Evolutionary conservation across 2,888 invertebrate species (phyloP).

Genomic region (Salticus scenicus): DNA sequence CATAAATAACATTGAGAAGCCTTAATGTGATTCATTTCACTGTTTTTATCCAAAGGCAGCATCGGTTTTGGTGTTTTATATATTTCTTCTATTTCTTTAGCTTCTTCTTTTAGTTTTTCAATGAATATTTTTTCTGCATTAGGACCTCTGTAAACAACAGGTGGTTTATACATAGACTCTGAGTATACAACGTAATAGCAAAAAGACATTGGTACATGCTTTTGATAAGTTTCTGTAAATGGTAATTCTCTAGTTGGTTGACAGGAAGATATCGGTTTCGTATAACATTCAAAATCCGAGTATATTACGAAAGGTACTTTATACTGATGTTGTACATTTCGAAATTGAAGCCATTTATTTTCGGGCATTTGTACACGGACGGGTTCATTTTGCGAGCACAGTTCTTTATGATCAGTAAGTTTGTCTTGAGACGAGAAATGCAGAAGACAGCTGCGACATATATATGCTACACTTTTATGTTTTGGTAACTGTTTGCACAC

Average conservation of each 20-base stretch:
- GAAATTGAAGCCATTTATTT: background rate
- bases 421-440: background rate
- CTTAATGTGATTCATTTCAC: background rate
- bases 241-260: background rate
- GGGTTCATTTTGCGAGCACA: background rate
- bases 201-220: background rate
- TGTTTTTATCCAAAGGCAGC: background rate
- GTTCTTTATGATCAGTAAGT: background rate
- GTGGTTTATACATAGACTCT: background rate
- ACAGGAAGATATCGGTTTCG: background rate
- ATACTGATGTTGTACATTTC: background rate
- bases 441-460: background rate
- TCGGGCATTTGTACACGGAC: slow-evolving; percentile 7
- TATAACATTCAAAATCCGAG: slow-evolving; percentile 12
- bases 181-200: background rate
- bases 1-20: background rate
- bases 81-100: background rate
- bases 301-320: slow-evolving; percentile 17
- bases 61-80: background rate
- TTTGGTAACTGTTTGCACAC: background rate
- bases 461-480: background rate
- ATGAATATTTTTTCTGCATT: background rate
- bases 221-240: background rate
- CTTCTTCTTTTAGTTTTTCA: background rate
- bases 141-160: slow-evolving; percentile 6